Conservation (phyloP, 1,140 invertebrate species). For the Neocloeon triangulifer region DNA sequence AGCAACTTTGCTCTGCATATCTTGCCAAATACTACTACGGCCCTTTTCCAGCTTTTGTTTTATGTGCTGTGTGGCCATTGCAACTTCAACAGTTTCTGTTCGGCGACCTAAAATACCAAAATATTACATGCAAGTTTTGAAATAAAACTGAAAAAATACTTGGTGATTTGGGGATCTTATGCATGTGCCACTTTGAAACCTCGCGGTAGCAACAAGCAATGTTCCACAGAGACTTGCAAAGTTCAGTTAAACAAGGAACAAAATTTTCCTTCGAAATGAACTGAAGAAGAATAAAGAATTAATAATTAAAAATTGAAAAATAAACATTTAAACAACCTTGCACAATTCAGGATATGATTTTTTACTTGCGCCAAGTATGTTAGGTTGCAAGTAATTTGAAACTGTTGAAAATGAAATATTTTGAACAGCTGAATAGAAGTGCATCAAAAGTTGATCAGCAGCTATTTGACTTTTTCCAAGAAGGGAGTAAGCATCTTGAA, state of each 20-base stretch:
- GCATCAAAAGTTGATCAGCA: conserved; percentile 87
- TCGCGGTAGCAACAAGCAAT: conserved; percentile 65
- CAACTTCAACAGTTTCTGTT: no score
- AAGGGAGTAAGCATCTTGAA: conserved; percentile 66
- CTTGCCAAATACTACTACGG: conserved; percentile 70
- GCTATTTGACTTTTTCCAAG: conserved; percentile 72
- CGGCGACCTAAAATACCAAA: no score
- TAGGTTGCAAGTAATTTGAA: no score
- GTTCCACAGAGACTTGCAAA: conserved; percentile 63
- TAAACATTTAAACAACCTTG: conserved; percentile 17
- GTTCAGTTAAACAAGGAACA: conserved; percentile 51
- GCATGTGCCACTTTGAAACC: conserved; percentile 54
- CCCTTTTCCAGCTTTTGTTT: conserved; percentile 76
- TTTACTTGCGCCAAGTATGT: no score
- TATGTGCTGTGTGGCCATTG: conserved; percentile 56
- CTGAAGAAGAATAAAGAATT: conserved; percentile 17
- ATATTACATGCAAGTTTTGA: no score
- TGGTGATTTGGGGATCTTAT: conserved; percentile 10
- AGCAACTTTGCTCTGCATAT: conserved; percentile 78
- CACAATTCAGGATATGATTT: no score
- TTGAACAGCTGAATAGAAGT: conserved; percentile 84
- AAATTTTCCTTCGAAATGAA: conserved; percentile 51
- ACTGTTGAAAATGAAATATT: conserved; percentile 42
- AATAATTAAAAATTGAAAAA: background rate
- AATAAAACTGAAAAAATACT: no score